Conservation (phyloP, 2,888 invertebrate species). For the Sepiola atlantica region DNA sequence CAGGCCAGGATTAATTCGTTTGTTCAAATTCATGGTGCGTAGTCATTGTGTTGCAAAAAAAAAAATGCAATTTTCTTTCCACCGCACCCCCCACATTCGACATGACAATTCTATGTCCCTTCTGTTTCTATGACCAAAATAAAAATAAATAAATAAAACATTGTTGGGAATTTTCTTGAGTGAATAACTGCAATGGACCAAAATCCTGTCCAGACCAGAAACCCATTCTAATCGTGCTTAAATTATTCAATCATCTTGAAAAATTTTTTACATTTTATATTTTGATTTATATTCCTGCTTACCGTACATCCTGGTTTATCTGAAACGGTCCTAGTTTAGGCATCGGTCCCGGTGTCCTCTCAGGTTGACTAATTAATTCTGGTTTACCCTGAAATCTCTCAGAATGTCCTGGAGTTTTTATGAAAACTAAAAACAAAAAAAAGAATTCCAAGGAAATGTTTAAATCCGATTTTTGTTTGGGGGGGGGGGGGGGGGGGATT, state of each 20-base stretch:
- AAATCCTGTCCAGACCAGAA: neutral
- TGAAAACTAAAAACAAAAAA: too few species aligned
- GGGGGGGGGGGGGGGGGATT: too few species aligned
- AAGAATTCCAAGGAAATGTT: too few species aligned
- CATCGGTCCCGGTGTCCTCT: too few species aligned
- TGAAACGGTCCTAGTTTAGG: too few species aligned
- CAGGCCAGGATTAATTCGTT: slow-evolving; percentile 21
- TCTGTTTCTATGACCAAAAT: neutral
- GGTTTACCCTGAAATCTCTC: too few species aligned
- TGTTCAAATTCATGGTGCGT: slow-evolving; percentile 21
- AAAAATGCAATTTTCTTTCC: neutral
- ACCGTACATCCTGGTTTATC: too few species aligned
- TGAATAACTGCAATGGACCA: neutral
- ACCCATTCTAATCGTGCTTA: neutral
- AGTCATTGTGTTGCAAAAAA: neutral
- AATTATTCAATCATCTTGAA: neutral
- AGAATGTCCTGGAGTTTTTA: too few species aligned
- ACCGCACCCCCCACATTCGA: neutral
- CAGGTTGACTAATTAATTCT: too few species aligned
- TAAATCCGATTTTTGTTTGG: too few species aligned
- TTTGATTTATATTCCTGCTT: neutral
- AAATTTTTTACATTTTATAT: neutral
- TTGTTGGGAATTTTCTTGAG: neutral
- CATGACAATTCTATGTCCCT: neutral
- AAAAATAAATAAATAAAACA: neutral